Evolutionary conservation across 1,140 invertebrate genomes (phyloP), one percentile per base, ranked within the genome.

Genomic region (Ladona fulva): DNA sequence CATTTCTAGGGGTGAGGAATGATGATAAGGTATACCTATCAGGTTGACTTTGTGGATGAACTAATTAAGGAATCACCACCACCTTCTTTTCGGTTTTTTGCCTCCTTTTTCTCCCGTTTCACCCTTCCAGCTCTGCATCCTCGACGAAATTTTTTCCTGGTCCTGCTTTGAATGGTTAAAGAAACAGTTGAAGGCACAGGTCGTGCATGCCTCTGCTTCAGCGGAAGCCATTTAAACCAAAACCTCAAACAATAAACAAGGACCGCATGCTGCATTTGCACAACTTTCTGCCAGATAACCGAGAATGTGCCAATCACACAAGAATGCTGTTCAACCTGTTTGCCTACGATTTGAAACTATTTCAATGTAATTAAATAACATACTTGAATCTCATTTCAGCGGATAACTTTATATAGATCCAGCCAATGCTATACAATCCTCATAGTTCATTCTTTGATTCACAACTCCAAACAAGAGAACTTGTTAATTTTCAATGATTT

Each of bases 41-140:
- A 66, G 52, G 52, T 66, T 16, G 52, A 66, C 52, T 66, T 66
- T 66, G 14, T 66, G 52, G 52, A 19, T 19, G 52, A 66, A 66
- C 12, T 66, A 6, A 19, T 66, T 66, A 6, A 66, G 52, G 52
- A 66, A 66, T 22, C 52, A 66, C 52, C 52, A 66, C n/a, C 52
- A 66, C 14, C 52, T 66, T 66, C 52, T 19, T 66, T 19, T 19
- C n/a, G 52, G 52, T 12, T 66, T 66, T 66, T 66, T 66, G 52
- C 52, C 52, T 66, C 52, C 52, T 66, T 66, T 66, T 66, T 66
- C 44, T 66, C 52, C n/a, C 52, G 12, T 66, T 66, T 66, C 52
- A 66, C 52, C 52, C 3, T 66, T 66, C 52, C 52, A 66, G 16
- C 52, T 19, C 52, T 16, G 52, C 52, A 66, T 66, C 52, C 52